Conservation (phyloP, 2,113 vertebrate species). For the Quiscalus mexicanus region DNA sequence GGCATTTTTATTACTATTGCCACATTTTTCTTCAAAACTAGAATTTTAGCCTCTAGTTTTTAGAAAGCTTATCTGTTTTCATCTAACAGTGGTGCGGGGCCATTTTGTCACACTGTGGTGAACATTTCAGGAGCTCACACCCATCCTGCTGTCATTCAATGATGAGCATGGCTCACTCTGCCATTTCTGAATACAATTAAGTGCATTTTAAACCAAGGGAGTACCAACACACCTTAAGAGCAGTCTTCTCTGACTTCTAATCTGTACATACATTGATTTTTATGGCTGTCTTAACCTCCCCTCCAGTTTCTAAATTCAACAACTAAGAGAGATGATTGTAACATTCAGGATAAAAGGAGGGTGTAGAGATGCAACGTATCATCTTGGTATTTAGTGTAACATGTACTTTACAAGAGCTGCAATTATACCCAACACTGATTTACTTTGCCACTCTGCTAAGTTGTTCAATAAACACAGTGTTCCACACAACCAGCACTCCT, state of each 20-base stretch:
- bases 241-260: background rate
- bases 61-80: background rate
- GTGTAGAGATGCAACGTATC: background rate
- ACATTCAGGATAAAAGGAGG: background rate
- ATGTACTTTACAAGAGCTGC: background rate
- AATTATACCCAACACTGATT: background rate
- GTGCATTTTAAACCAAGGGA: background rate
- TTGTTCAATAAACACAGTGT: background rate
- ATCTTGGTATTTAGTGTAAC: background rate
- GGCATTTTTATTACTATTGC: background rate
- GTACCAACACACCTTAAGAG: background rate
- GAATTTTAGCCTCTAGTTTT: background rate
- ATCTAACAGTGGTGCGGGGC: background rate
- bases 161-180: background rate
- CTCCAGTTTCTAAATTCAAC: background rate
- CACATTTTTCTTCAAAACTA: background rate
- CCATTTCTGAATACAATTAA: background rate
- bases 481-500: background rate
- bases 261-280: background rate
- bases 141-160: background rate
- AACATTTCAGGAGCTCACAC: background rate
- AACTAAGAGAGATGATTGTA: background rate
- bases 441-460: background rate
- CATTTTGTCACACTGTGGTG: background rate
- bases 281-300: background rate